Evolutionary conservation across 2,797 vertebrate species (phyloP), one percentile per base, ranked within the genome.

Genomic region (Mionectes olivaceus): DNA sequence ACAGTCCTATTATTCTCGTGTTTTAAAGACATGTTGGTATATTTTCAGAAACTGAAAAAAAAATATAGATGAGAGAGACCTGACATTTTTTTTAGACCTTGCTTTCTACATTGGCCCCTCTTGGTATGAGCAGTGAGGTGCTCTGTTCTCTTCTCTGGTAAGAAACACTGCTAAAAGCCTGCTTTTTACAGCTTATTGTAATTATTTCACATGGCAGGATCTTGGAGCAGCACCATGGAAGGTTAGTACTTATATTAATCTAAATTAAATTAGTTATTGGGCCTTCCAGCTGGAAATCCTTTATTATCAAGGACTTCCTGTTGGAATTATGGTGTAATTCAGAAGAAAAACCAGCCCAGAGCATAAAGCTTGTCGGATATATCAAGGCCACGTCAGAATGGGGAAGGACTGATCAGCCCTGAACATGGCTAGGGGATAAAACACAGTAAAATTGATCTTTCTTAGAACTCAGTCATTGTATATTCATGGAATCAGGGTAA

Each of bases 221-320:
- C 15, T 67, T 78, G 73, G n/a, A 95, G 53, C 23, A 90, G 68
- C 53, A 71, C 19, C 71, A 84, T 46, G 5, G 4, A 49, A 83
- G 88, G 56, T 96, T 47, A 75, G 41, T 43, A 21, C 35, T 28
- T 27, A 7, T 10, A 90, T 91, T 81, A 82, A 90, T 93, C 65
- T 89, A 87, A 96, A 90, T 89, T 79, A 92, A 94, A 93, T 80
- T 91, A 91, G 56, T 23, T 67, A 73, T 52, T 61, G 50, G 86
- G 44, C 43, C 67, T 89, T 91, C 64, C 77, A 95, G 61, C 35
- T 91, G 77, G 68, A 93, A 95, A 92, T 65, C n/a, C 52, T 18
- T 52, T 25, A 44, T 64, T 89, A 56, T 52, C 83, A 91, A 80
- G 53, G 61, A 44, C 57, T 83, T 88, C 47, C 84, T 87, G 13